Evolutionary conservation across 1,140 invertebrate species (phyloP), one percentile per base, ranked within the genome.

Genomic region (Lordiphosa clarofinis): DNA sequence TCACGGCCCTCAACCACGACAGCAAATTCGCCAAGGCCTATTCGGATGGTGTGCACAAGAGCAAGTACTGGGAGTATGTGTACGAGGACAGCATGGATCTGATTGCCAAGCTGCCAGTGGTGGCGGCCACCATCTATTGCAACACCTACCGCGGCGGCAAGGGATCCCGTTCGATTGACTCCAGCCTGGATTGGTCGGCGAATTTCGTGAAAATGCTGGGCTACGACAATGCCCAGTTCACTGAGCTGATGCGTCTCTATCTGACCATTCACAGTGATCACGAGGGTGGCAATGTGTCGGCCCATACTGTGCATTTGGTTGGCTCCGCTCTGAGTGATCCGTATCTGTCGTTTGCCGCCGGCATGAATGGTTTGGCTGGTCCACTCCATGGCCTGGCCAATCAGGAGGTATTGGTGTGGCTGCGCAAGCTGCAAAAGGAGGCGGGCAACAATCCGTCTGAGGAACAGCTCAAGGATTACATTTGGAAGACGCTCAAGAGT

Each of bases 21-120:
- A 97, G 96, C 82, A 95, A 96, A 87, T 99, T 98, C 91, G 95
- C 95, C 4, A 94, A 97, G 87, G 98, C 97, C 0, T 99, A 99
- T 89, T 91, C 92, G 1, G 92, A 91, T 48, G 88, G 88, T 53
- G 88, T 89, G 0, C 78, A 89, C 72, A 89, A 89, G 70, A 54
- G 66, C 64, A 89, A 88, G 64, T 88, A 89, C 70, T 89, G 86
- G 76, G 95, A 99, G 91, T 94, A 94, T 65, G 92, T 93, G 1
- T 98, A 96, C 90, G 97, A 99, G 90, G 98, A 99, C 89, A 92
- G 96, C 12, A 97, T 99, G 95, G 96, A 98, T 90, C 90, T 99
- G 68, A 98, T 99, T 88, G 97, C 97, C 33, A 99, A 99, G 90
- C 90, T 99, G 66, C 97, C 97, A 0, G 96, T 96, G 13, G 93